Conservation (phyloP, 2,113 vertebrate species). For the Callocephalon fimbriatum region DNA sequence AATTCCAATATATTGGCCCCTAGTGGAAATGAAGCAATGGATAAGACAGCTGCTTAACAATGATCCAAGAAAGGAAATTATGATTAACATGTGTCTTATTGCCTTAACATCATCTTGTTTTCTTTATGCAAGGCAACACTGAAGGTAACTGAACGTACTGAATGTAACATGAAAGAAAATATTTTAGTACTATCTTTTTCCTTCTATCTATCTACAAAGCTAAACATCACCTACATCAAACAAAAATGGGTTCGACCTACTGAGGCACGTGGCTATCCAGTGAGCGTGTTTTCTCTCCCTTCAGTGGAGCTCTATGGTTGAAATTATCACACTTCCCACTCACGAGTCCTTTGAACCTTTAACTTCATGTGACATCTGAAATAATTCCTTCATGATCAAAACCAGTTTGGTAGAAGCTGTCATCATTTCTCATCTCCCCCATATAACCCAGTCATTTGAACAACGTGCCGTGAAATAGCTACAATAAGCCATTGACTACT, state of each 20-base stretch:
- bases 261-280: not conserved
- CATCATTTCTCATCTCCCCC: not conserved
- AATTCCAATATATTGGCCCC: conserved; percentile 23
- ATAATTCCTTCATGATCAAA: not conserved
- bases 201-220: not conserved
- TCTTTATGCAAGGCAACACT: not conserved
- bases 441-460: not conserved
- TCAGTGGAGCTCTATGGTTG: not conserved
- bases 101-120: not conserved
- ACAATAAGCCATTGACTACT: not conserved
- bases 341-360: not conserved
- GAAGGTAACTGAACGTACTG: not conserved
- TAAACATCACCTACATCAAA: not conserved
- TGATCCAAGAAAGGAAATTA: conserved; percentile 18
- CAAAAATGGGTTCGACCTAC: not conserved
- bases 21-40: conserved; percentile 40
- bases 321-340: not conserved
- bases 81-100: conserved; percentile 21
- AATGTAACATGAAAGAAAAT: not conserved
- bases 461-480: not conserved
- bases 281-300: not conserved
- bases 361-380: not conserved
- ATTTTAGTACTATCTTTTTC: not conserved
- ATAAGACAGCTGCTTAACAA: conserved; percentile 35
- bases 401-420: not conserved